Conservation (phyloP, 2,113 vertebrate species). For the Barnardius zonarius region DNA sequence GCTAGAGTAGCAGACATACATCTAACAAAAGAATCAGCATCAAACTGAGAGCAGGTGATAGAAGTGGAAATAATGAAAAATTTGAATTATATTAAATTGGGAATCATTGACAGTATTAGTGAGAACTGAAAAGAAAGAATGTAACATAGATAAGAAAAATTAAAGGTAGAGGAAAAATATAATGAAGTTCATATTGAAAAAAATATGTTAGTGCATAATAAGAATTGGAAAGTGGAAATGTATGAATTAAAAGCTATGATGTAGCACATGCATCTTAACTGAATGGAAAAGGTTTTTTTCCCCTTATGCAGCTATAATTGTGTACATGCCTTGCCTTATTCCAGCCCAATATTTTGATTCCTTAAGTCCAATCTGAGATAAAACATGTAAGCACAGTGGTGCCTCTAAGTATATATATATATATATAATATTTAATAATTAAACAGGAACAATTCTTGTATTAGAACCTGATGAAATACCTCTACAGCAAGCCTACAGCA, state of each 20-base stretch:
- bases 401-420: fast-evolving
- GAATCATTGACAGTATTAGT: not conserved
- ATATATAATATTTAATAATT: not conserved
- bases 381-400: not conserved
- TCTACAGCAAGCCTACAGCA: not conserved
- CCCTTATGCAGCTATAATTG: not conserved
- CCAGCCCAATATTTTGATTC: not conserved
- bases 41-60: not conserved
- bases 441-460: not conserved
- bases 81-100: not conserved
- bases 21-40: not conserved
- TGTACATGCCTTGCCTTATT: not conserved
- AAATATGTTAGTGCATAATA: fast-evolving
- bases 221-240: not conserved
- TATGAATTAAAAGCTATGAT: not conserved
- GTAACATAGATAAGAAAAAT: not conserved
- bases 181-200: not conserved
- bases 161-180: not conserved
- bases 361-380: not conserved
- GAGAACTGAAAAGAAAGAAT: not conserved
- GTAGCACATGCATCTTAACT: not conserved
- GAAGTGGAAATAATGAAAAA: not conserved
- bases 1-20: not conserved
- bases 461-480: not conserved
- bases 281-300: not conserved